These are phyloP conservation scores for Craterocephalus amniculus DNA, from an alignment of 2,797 vertebrate species.

Conservation along the genomic window DNA sequence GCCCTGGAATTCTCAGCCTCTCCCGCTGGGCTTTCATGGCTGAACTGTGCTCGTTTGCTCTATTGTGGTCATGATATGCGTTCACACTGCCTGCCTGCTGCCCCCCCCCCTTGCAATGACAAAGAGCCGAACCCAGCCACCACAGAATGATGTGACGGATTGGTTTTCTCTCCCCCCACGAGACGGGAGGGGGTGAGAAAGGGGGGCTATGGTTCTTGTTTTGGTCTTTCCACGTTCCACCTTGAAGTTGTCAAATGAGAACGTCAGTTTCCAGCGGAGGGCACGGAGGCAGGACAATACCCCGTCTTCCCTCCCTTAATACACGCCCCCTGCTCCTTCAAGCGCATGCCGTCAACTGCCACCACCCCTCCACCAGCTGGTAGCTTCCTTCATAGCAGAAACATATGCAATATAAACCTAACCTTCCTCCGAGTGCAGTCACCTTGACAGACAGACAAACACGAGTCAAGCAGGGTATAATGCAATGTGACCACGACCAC, in stretches of 20 bases:
- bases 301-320: constrained; percentile 71
- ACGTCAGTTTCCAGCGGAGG: constrained; percentile 79
- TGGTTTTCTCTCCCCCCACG: constrained; percentile 50
- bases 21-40: constrained; percentile 99
- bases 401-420: constrained; percentile 45
- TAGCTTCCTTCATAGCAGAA: constrained; percentile 67
- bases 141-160: constrained; percentile 85
- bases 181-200: constrained; percentile 42
- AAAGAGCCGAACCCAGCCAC: constrained; percentile 89
- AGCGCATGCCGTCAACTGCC: constrained; percentile 39
- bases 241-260: constrained; percentile 86
- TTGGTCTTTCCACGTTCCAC: constrained; percentile 90
- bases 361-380: constrained; percentile 63
- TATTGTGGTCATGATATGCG: constrained; percentile 94
- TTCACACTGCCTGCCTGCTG: constrained; percentile 83
- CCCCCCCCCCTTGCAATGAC: constrained; percentile 85
- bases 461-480: neutral
- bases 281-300: constrained; percentile 82
- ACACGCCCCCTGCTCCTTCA: constrained; percentile 68
- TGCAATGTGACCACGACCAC: constrained; percentile 49
- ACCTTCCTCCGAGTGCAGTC: constrained; percentile 48
- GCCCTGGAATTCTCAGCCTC: constrained; percentile 97
- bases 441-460: constrained; percentile 57
- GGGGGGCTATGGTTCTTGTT: constrained; percentile 71
- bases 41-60: constrained; percentile 87